Evolutionary conservation across 1,140 invertebrate genomes (phyloP), one percentile per base, ranked within the genome.

Genomic region (Drosophila pachea): DNA sequence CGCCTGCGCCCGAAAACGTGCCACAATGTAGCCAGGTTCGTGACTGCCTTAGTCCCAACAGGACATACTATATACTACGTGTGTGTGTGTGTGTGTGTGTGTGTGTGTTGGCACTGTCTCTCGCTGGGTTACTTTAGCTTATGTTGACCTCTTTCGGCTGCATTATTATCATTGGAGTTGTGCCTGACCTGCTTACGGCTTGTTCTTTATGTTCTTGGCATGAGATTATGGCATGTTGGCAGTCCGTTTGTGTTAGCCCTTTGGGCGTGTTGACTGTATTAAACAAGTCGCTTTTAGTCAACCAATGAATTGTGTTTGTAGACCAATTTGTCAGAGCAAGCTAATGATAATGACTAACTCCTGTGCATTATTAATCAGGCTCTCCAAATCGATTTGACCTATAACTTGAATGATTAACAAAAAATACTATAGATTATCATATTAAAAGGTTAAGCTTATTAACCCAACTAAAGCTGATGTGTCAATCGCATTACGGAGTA

Each of bases 91-190:
- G 40, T 43, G 22, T 22, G 45, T 47, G 8, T 42, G 7, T 40
- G 42, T 58, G 45, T 58, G 40, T 14, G 40, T 43, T 22, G 22
- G 22, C 22, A 22, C 22, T 45, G 53, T 48, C 22, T 55, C 38
- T 42, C 31, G 68, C 48, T 67, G 62, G 69, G 65, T 83, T 76
- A 86, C 79, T 86, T 76, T 66, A 84, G 79, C 86, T 76, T 45
- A 64, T 62, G 49, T 72, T 76, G 78, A 84, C 65, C 76, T 78
- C 73, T 68, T 83, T 84, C 32, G 64, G 64, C 61, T 69, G 68
- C 73, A 78, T 84, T 84, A 79, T 83, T 86, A 83, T 83, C 76
- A 83, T 74, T 79, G 76, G 68, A 78, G 65, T 73, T 78, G 59
- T 52, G 69, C 42, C 66, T 54, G 61, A 59, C 72, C 70, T 71